phyloP scores from a whole-genome alignment of 2,888 invertebrate genomes.

The Diarsia mendica region DNA sequence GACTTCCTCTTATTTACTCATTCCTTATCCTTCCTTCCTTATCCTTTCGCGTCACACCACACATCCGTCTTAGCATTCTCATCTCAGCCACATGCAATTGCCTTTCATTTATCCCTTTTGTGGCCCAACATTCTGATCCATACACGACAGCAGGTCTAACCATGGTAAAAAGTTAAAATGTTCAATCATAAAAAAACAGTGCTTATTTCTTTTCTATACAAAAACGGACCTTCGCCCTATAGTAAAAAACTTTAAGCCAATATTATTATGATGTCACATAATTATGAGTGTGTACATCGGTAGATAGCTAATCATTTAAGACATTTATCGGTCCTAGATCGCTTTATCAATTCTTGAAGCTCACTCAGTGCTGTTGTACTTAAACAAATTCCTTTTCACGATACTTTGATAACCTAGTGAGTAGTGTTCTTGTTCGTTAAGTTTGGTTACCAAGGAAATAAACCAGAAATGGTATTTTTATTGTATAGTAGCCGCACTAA shows the following conservation, averaged over 20 bases:
- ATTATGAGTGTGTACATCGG: constrained; percentile 3
- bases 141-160: too few species aligned
- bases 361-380: constrained; percentile 25
- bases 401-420: constrained; percentile 27
- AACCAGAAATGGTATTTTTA: background rate
- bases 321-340: constrained; percentile 15
- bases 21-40: too few species aligned
- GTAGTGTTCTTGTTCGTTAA: background rate
- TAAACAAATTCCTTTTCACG: constrained; percentile 18
- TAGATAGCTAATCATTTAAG: constrained; percentile 42
- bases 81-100: too few species aligned
- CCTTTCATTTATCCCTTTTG: too few species aligned
- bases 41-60: too few species aligned
- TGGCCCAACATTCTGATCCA: too few species aligned
- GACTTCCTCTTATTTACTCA: too few species aligned
- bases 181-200: background rate
- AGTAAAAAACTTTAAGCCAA: background rate
- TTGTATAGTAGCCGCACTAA: background rate
- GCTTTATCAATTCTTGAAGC: constrained; percentile 5
- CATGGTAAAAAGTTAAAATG: too few species aligned
- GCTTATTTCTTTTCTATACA: background rate
- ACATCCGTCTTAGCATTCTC: too few species aligned
- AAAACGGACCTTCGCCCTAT: background rate
- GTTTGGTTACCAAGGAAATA: background rate
- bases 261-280: constrained; percentile 13